Base-by-base conservation (phyloP, 2,888 invertebrate species). In the Pecten maximus region DNA sequence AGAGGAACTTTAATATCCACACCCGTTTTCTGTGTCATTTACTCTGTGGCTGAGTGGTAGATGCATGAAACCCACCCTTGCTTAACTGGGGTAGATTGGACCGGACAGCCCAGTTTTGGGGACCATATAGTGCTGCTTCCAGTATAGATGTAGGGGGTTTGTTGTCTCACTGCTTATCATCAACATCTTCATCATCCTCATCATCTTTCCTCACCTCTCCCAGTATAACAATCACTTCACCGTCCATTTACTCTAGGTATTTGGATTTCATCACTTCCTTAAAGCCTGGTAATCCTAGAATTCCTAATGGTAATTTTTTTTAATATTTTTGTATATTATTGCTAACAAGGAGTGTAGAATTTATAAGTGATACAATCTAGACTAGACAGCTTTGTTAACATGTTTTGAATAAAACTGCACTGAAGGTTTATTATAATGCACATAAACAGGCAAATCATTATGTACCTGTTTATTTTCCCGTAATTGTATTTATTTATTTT, bases 1-100 rank as follows among this genome's bases (percentile, higher is more conserved):
- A 44, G 40, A 88, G 40, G 88, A 48, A 88, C 28, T 44, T 88
- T 40, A 88, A 44, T 88, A 88, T 88, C 28, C 88, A 88, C 88
- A 89, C 50, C 50, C 40, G 23, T 40, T 90, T 88, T 88, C 90
- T 90, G 88, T 90, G 88, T 90, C 87, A 87, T 90, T 90, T 90
- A 89, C 60, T 87, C 54, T 89, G 54, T 60, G 40, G 40, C n/a
- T n/a, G 48, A 88, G 35, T 40, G 88, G 88, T 88, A 88, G 88
- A 44, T 88, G 88, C 88, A 88, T 88, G 88, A 44, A 40, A 88
- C 88, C 74, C 74, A 74, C 74, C 74, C 74, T 74, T 74, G 74
- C 74, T 74, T 74, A 74, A 28, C 35, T 54, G 35, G 74, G 74
- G 74, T 74, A 74, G 74, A 74, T 35, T 74, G 74, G 74, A 74